Evolutionary conservation across 2,797 vertebrate genomes (phyloP).

Genomic region (Phataginus tetradactyla): DNA sequence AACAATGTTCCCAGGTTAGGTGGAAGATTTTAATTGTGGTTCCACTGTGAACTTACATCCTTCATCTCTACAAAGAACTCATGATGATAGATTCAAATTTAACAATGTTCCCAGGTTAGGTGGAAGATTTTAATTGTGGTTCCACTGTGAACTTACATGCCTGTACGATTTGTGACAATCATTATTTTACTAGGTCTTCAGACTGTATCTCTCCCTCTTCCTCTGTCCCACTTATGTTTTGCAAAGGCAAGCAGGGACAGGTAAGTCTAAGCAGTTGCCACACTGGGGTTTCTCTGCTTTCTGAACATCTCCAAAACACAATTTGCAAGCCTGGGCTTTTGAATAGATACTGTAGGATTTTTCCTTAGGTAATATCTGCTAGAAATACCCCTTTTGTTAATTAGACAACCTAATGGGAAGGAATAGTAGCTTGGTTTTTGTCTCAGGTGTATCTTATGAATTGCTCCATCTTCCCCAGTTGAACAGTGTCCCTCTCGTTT

Average conservation of each 20-base stretch:
- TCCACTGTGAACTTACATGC: neutral
- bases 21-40: neutral
- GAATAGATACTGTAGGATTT: neutral
- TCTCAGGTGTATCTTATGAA: neutral
- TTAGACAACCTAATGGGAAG: neutral
- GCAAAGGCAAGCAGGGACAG: neutral
- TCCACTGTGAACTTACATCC: neutral
- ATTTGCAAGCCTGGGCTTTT: neutral
- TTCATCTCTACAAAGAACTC: neutral
- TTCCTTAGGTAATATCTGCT: neutral
- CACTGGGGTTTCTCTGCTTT: neutral
- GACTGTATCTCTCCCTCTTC: neutral
- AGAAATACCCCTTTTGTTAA: neutral
- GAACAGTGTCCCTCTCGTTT: neutral
- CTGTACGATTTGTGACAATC: neutral
- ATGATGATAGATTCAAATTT: neutral
- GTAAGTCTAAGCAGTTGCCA: neutral
- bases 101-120: neutral
- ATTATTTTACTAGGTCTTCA: neutral
- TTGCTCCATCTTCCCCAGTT: neutral
- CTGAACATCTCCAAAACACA: neutral
- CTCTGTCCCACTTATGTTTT: neutral
- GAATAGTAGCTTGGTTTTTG: neutral
- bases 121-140: neutral
- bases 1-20: neutral